Base-by-base conservation (phyloP, 2,797 vertebrate genomes). In the Atherinosoma microstoma region DNA sequence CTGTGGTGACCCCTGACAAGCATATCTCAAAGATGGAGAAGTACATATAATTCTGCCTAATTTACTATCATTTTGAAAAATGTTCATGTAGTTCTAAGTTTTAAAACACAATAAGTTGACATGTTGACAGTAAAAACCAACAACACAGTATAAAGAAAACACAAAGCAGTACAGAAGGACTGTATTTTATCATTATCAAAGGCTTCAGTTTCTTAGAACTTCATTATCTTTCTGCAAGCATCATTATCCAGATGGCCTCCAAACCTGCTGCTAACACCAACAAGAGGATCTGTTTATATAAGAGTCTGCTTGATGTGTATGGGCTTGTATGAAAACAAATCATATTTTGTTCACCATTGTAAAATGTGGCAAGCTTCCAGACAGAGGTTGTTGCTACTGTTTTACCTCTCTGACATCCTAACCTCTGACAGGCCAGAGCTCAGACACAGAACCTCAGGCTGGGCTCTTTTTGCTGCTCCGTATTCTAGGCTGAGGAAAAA, bases 381-480 rank as follows among this genome's bases (percentile, higher is more conserved):
- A 51, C 53, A 53, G 22, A 53, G 30, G 60, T 42, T 45, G 66
- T 59, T 76, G 68, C 51, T 60, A 54, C 63, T 51, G 47, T n/a
- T 51, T 22, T 24, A 53, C 49, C 49, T 53, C 1, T 53, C 22
- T 79, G 78, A 84, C 79, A 79, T 84, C 76, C 66, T 57, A 80
- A 83, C 73, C 77, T 56, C 36, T 60, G 11, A 7, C n/a, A 40
- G 38, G 38, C 61, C 69, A 61, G 54, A 73, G 67, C 59, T 77
- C 64, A 68, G 73, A 73, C 75, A 34, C 32, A 78, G 69, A 65
- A 80, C 84, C 75, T 84, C 71, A 71, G 85, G 80, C 79, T 63
- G 53, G 49, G 16, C 38, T 84, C 47, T 61, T 32, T 79, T 78
- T 54, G 79, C 80, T 79, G 77, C 66, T 81, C 20, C 64, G 42